phyloP scores from a whole-genome alignment of 1,140 invertebrate genomes.

The Pseudomyrmex sp. region DNA sequence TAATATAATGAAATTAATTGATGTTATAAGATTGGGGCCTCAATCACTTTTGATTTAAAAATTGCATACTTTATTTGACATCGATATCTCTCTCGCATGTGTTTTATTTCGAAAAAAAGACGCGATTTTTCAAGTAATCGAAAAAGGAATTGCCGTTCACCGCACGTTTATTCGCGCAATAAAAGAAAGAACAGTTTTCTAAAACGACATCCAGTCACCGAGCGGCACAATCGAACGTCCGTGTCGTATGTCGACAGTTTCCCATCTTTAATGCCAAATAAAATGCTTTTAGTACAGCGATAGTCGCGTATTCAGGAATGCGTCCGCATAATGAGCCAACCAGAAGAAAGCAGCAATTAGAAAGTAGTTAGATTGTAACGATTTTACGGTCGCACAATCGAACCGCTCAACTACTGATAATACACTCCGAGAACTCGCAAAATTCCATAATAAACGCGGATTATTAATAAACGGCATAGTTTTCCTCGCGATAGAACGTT shows the following conservation, averaged over 20 bases:
- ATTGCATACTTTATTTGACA: too few species aligned
- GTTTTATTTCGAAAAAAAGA: too few species aligned
- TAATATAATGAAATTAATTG: too few species aligned
- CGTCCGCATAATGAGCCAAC: conserved; percentile 15
- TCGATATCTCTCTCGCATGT: too few species aligned
- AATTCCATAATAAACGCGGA: neutral
- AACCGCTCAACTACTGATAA: neutral
- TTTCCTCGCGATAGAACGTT: neutral
- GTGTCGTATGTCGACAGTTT: conserved; percentile 22
- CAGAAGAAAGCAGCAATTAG: conserved; percentile 53
- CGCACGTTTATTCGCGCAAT: neutral
- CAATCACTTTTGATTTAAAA: too few species aligned
- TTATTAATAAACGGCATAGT: conserved; percentile 1
- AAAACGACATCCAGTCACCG: neutral
- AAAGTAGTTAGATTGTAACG: conserved; percentile 47
- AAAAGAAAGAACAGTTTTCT: conserved; percentile 21
- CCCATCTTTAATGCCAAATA: conserved; percentile 28
- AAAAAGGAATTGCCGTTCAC: neutral
- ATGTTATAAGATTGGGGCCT: too few species aligned
- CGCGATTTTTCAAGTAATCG: neutral
- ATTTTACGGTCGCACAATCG: conserved; percentile 4
- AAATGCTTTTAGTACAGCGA: neutral
- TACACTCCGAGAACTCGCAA: neutral
- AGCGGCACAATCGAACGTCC: neutral
- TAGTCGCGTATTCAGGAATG: conserved; percentile 8